Percentiles rank a stretch among this genome's conserved stretches.
These are phyloP conservation scores for Anneissia japonica DNA, from an alignment of 35 echinoderm and acorn worm genomes.

Conservation along the genomic window DNA sequence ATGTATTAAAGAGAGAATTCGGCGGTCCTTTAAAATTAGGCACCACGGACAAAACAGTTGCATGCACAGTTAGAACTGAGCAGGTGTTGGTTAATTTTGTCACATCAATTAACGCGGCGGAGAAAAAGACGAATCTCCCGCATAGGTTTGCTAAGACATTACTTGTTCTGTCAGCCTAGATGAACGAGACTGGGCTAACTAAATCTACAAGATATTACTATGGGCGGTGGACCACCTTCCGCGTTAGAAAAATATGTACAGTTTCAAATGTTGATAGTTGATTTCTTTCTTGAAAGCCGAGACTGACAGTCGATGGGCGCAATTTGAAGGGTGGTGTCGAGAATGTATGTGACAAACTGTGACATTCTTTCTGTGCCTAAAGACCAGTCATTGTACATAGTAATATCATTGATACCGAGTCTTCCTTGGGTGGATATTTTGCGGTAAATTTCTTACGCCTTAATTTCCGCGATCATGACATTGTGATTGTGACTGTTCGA, in stretches of 20 bases:
- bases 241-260: background rate
- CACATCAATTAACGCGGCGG: background rate
- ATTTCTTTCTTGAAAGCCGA: background rate
- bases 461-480: background rate
- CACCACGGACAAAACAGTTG: background rate
- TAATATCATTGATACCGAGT: background rate
- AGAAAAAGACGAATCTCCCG: background rate
- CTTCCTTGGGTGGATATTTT: background rate
- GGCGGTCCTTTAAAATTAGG: background rate
- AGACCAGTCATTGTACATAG: background rate
- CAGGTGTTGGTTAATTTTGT: background rate
- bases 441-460: background rate
- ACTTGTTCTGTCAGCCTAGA: background rate
- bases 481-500: background rate
- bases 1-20: background rate
- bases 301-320: background rate
- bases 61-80: background rate
- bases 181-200: background rate
- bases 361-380: background rate
- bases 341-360: background rate
- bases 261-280: background rate
- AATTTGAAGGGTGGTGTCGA: background rate
- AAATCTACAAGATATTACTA: background rate
- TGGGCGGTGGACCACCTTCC: background rate
- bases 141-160: background rate